A percentile compares a stretch with the other conserved stretches of the same genome.
These are phyloP conservation scores for Melanaphis sacchari DNA, from an alignment of 1,140 invertebrate genomes.

Conservation along the genomic window DNA sequence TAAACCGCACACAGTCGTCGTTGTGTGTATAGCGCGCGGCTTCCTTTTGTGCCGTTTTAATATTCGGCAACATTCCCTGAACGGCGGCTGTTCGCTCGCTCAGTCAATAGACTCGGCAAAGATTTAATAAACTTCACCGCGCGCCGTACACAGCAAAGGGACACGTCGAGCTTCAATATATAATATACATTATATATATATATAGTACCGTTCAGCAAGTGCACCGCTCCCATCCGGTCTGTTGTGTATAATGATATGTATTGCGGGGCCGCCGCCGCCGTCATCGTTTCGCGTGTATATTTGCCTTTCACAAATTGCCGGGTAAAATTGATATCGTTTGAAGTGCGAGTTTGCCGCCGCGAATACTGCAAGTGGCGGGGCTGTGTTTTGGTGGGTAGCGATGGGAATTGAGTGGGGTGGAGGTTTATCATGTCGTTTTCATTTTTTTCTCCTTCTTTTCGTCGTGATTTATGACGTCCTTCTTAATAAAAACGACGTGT, in stretches of 20 bases:
- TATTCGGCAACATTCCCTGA: constrained; percentile 36
- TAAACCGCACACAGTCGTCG: background rate
- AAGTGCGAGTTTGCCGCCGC: constrained; percentile 36
- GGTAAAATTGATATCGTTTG: constrained; percentile 49
- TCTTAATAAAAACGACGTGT: background rate
- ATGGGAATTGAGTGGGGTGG: background rate
- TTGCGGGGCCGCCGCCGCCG: background rate
- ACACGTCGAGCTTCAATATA: background rate
- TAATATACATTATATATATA: background rate
- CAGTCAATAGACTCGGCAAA: constrained; percentile 54
- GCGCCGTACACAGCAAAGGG: background rate
- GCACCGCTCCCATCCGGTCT: background rate
- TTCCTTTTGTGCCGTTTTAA: constrained; percentile 52
- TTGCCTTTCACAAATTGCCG: constrained; percentile 53
- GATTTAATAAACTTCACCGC: constrained; percentile 49
- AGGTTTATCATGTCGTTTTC: constrained; percentile 1
- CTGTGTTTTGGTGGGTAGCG: background rate
- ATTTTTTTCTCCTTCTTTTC: background rate
- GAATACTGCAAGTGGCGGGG: background rate
- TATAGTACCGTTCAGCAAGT: background rate
- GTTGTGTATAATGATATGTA: background rate
- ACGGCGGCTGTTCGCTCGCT: background rate
- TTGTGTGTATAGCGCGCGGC: constrained; percentile 26
- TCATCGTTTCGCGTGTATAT: constrained; percentile 15
- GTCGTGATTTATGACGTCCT: background rate